Base-by-base conservation (phyloP, 1,140 invertebrate species). In the Brachionus asplanchnoidis region DNA sequence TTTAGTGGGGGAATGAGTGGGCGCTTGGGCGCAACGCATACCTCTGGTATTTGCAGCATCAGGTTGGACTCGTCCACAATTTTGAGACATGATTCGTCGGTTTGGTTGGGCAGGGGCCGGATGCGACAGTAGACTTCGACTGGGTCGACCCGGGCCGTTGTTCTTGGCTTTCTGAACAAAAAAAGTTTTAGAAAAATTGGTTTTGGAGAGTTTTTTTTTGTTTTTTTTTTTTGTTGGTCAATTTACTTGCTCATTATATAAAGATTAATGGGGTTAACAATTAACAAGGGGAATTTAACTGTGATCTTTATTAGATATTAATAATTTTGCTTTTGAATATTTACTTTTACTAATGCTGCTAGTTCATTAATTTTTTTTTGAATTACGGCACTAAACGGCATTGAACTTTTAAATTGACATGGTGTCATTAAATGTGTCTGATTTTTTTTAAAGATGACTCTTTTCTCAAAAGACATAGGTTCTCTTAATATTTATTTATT, bases 1-100 rank as follows among this genome's bases (percentile, higher is more conserved):
- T 40, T 32, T 5, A 40, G 12, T 1, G 17, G 23, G 14, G 26
- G 7, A 32, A 9, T 28, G 0, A 12, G 2, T 32, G 26, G 32
- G 0, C 6, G 26, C 6, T 6, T 3, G 11, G 9, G 32, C 1
- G 66, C n/a, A 28, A 11, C 17, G 28, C 14, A 9, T 80, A 80
- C 77, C 44, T 82, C 79, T 23, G 79, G 79, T 20, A 82, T 82
- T 23, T 82, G 79, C 4, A 82, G 32, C 79, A 82, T 82, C n/a
- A 82, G 53, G 17, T 60, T 82, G 1, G 53, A 82, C 4, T 82
- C 79, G 42, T 82, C 79, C 14, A 82, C 2, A 36, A 82, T 26
- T 42, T 82, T 68, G 9, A 82, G 36, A 46, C 79, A 82, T 20
- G 53, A 42, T 46, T 82, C 79, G 11, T 68, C 79, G 9, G 23